Evolutionary conservation across 2,888 invertebrate species (phyloP).

Genomic region (Himalopsyche kuldschensis): DNA sequence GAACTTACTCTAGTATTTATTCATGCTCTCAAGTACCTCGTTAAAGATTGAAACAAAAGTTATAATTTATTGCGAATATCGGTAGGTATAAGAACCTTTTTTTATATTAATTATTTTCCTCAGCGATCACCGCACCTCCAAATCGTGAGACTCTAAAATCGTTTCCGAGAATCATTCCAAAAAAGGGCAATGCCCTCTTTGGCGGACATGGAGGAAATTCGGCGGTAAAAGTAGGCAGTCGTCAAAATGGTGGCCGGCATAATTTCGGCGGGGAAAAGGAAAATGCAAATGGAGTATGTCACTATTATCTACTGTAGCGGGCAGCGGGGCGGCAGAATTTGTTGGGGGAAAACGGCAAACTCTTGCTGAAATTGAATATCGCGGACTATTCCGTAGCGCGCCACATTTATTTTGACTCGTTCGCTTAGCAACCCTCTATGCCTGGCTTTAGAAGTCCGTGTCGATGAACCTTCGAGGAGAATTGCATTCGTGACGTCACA

Average conservation of each 20-base stretch:
- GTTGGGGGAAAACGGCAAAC: background rate
- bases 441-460: background rate
- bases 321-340: background rate
- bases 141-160: background rate
- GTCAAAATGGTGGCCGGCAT: background rate
- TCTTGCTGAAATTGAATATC: slow-evolving; percentile 12
- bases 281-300: background rate
- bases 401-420: background rate
- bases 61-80: too few species aligned
- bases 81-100: too few species aligned
- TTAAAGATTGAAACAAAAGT: too few species aligned
- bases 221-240: background rate
- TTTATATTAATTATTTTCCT: background rate
- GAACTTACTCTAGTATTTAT: too few species aligned
- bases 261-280: background rate
- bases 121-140: background rate
- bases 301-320: background rate
- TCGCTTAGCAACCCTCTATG: background rate
- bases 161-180: background rate
- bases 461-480: slow-evolving; percentile 27
- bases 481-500: slow-evolving; percentile 24
- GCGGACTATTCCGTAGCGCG: slow-evolving; percentile 2
- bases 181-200: background rate
- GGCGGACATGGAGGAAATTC: background rate
- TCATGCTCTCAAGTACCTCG: too few species aligned